These are phyloP conservation scores for Halocaridina rubra DNA, from an alignment of 2,888 invertebrate genomes.

Conservation along the genomic window DNA sequence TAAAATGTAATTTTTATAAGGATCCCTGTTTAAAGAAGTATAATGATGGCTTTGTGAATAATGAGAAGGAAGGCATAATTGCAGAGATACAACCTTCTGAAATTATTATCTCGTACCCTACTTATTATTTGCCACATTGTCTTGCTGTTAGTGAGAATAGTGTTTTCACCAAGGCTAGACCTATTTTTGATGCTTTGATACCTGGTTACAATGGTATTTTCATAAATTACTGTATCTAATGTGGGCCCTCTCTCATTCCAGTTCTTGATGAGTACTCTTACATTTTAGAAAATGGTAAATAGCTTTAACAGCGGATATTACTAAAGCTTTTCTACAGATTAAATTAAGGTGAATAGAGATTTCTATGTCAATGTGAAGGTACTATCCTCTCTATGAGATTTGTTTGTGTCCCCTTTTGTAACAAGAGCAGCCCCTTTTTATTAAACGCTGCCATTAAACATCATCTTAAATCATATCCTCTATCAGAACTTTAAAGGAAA, in stretches of 20 bases:
- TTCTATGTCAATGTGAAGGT: neutral
- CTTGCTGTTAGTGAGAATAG: too few species aligned
- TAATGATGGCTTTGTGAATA: too few species aligned
- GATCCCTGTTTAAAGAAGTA: too few species aligned
- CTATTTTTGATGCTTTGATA: too few species aligned
- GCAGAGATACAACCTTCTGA: too few species aligned
- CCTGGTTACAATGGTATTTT: conserved; percentile 10
- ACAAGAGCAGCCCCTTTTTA: neutral
- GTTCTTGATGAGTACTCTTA: neutral
- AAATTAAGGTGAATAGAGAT: neutral
- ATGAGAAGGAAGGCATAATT: too few species aligned
- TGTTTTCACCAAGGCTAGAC: too few species aligned
- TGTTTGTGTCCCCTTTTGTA: conserved; percentile 12
- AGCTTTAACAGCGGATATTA: conserved; percentile 5
- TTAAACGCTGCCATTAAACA: conserved; percentile 5
- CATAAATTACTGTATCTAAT: conserved; percentile 5
- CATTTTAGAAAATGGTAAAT: neutral
- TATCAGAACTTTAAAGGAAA: too few species aligned
- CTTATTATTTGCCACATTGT: too few species aligned
- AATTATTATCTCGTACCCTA: too few species aligned
- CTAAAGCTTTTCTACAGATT: conserved; percentile 20
- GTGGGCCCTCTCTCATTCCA: neutral
- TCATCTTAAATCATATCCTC: too few species aligned
- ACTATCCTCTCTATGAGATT: neutral
- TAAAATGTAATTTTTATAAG: too few species aligned